Conservation (phyloP, 2,113 vertebrate genomes). For the Empidonax traillii region DNA sequence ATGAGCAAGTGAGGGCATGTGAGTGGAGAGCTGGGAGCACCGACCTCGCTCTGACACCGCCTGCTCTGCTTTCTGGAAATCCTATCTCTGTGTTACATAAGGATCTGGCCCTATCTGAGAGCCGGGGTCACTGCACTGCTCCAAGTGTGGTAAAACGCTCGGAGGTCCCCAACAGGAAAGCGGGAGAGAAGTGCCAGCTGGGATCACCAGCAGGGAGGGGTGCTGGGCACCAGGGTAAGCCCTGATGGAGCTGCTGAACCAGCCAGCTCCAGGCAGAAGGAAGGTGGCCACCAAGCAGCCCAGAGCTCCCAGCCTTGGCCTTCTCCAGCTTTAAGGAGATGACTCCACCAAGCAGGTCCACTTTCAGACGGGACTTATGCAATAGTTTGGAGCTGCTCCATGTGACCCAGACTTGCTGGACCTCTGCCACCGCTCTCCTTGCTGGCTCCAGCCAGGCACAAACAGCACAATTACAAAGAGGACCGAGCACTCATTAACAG, state of each 20-base stretch:
- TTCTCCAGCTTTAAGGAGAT: background rate
- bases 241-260: background rate
- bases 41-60: background rate
- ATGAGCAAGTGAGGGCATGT: accelerated
- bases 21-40: background rate
- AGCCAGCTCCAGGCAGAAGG: background rate
- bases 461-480: background rate
- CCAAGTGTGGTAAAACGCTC: slow-evolving; percentile 22
- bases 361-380: slow-evolving; percentile 63
- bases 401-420: slow-evolving; percentile 71
- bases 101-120: slow-evolving; percentile 51
- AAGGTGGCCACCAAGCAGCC: background rate
- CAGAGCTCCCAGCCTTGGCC: background rate
- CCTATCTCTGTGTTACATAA: slow-evolving; percentile 41
- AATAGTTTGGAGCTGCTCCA: slow-evolving; percentile 63
- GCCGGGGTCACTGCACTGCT: slow-evolving; percentile 4
- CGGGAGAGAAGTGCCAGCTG: background rate
- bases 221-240: background rate
- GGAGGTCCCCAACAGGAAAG: slow-evolving; percentile 31
- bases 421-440: slow-evolving; percentile 39
- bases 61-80: slow-evolving; percentile 41
- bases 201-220: background rate
- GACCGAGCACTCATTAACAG: background rate
- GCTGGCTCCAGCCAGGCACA: slow-evolving; percentile 24
- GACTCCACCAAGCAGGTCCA: slow-evolving; percentile 37